Evolutionary conservation across 2,797 vertebrate species (phyloP).

Genomic region (Characodon lateralis): DNA sequence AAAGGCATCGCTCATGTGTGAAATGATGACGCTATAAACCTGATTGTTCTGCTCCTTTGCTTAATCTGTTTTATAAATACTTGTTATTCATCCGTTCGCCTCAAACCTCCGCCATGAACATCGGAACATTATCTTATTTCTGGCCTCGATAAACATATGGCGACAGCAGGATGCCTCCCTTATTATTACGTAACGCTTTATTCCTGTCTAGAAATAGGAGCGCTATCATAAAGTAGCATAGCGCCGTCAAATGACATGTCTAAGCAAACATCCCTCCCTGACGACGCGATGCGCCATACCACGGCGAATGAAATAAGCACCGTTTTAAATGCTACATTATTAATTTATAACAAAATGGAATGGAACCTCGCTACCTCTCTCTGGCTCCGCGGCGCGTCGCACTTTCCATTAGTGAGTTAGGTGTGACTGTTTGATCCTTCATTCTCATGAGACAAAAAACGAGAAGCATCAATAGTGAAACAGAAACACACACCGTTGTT

Average conservation of each 20-base stretch:
- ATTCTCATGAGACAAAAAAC: neutral
- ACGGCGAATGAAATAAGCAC: neutral
- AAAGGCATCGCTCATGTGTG: conserved; percentile 20
- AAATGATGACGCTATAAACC: conserved; percentile 1
- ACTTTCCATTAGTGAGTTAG: conserved; percentile 14
- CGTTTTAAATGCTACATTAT: conserved; percentile 51
- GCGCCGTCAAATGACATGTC: neutral
- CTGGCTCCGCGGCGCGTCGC: conserved; percentile 16
- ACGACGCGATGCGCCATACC: neutral
- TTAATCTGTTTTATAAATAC: no score
- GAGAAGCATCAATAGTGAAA: neutral
- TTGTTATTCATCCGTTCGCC: neutral
- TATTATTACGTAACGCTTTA: conserved; percentile 74
- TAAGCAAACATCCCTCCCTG: neutral
- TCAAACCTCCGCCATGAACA: neutral
- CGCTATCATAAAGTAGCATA: conserved; percentile 5
- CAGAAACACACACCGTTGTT: conserved; percentile 47
- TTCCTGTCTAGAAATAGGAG: conserved; percentile 55
- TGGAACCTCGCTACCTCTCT: conserved; percentile 17
- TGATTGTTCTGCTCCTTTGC: neutral
- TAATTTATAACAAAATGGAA: conserved; percentile 72
- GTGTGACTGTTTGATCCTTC: neutral
- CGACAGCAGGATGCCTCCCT: conserved; percentile 60
- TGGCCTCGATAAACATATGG: conserved; percentile 55
- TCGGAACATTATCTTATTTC: conserved; percentile 46